A percentile compares a stretch with the other conserved stretches of the same genome.
phyloP scores from a whole-genome alignment of 2,113 vertebrate species.

The Oncorhynchus keta region DNA sequence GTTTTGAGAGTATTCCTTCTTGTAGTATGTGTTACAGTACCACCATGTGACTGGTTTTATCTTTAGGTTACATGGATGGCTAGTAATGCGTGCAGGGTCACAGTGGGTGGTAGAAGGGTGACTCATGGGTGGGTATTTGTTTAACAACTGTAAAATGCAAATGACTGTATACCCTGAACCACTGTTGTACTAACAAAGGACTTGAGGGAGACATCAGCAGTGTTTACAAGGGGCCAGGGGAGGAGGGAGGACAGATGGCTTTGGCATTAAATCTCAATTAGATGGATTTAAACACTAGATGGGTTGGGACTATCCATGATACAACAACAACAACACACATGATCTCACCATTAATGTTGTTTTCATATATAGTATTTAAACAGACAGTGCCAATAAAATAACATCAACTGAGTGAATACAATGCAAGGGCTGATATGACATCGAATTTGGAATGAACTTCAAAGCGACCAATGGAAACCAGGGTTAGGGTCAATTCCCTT shows the following conservation, averaged over 20 bases:
- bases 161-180: slow-evolving; percentile 52
- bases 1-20: background rate
- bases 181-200: slow-evolving; percentile 65
- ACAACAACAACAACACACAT: background rate
- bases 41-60: slow-evolving; percentile 36
- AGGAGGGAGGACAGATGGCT: slow-evolving; percentile 23
- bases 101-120: slow-evolving; percentile 55
- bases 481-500: too few relatives aligned
- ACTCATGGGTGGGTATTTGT: slow-evolving; percentile 70
- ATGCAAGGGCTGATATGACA: too few relatives aligned
- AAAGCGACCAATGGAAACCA: too few relatives aligned
- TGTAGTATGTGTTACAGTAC: slow-evolving; percentile 13
- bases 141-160: slow-evolving; percentile 75
- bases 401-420: too few relatives aligned
- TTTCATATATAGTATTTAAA: background rate
- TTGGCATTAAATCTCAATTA: slow-evolving; percentile 50
- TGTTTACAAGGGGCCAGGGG: slow-evolving; percentile 44
- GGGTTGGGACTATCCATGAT: background rate
- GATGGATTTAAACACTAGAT: slow-evolving; percentile 39
- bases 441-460: too few relatives aligned
- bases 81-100: slow-evolving; percentile 57
- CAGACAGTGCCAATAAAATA: too few relatives aligned
- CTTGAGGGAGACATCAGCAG: slow-evolving; percentile 56
- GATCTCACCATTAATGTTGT: background rate
- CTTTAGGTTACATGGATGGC: slow-evolving; percentile 47